A percentile compares a stretch with the other conserved stretches of the same genome.
Evolutionary conservation across 2,797 vertebrate species (phyloP).

Genomic region (Myotis vivesi): DNA sequence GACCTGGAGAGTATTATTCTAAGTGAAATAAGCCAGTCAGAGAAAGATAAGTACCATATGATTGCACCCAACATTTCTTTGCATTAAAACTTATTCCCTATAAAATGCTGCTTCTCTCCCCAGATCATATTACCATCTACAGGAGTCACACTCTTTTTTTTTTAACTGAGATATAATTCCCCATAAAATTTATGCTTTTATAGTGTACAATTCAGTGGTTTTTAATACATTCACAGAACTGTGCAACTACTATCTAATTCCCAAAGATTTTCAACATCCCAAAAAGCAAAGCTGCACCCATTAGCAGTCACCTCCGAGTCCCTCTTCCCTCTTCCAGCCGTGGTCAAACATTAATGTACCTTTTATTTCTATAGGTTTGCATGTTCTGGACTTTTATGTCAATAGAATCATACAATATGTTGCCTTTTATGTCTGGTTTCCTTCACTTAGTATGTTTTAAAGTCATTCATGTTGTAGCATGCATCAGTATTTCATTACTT

Average conservation of each 20-base stretch:
- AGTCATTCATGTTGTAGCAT: neutral
- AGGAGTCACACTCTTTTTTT: neutral
- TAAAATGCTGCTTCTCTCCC: neutral
- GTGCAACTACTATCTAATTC: neutral
- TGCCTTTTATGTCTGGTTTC: neutral
- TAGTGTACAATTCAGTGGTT: neutral
- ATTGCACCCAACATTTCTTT: neutral
- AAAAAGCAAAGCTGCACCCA: neutral
- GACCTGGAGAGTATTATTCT: neutral
- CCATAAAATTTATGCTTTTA: neutral
- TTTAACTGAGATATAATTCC: slow-evolving; percentile 6
- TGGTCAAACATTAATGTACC: neutral
- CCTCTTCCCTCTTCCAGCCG: neutral
- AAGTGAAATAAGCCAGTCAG: neutral
- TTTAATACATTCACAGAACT: neutral
- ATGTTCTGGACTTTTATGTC: neutral
- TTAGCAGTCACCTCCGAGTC: neutral
- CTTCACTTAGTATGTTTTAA: neutral
- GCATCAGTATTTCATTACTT: neutral
- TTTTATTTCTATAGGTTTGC: neutral
- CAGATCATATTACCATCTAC: neutral
- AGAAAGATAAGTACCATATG: neutral
- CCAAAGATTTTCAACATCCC: neutral
- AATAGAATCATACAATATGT: neutral
- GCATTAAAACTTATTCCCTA: neutral